Conservation (phyloP, 2,113 vertebrate species). For the Dicaeum eximium region DNA sequence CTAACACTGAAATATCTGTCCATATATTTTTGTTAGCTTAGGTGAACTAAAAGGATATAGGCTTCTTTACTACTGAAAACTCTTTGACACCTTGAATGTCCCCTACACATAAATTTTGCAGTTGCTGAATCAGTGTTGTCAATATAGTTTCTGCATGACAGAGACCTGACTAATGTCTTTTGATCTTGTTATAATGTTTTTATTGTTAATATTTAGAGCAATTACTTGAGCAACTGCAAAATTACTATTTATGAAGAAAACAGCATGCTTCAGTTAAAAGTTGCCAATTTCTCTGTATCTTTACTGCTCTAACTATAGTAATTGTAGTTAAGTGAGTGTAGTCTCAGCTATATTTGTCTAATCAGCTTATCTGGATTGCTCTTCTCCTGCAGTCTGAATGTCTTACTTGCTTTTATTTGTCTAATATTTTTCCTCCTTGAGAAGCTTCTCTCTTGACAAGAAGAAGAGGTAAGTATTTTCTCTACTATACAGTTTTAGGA, state of each 20-base stretch:
- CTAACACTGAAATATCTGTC: not conserved
- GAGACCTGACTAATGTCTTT: not conserved
- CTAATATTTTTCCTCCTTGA: not conserved
- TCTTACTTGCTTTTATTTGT: not conserved
- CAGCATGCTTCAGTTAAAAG: not conserved
- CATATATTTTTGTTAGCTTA: not conserved
- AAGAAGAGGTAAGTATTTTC: not conserved
- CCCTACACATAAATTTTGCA: not conserved
- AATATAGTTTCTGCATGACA: not conserved
- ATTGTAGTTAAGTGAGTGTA: not conserved
- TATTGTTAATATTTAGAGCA: not conserved
- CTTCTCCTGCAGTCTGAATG: not conserved
- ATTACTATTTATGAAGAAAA: not conserved
- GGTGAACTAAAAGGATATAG: not conserved
- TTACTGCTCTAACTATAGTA: not conserved
- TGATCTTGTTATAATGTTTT: not conserved
- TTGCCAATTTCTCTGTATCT: not conserved
- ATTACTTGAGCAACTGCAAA: not conserved
- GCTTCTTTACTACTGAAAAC: not conserved
- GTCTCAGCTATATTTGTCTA: conserved; percentile 1
- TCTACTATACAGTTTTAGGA: not conserved
- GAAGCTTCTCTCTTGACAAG: not conserved
- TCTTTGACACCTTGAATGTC: not conserved
- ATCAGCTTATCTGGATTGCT: not conserved
- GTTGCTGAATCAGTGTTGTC: not conserved